Conservation (phyloP, 1,140 invertebrate species). For the Cydia pomonella region DNA sequence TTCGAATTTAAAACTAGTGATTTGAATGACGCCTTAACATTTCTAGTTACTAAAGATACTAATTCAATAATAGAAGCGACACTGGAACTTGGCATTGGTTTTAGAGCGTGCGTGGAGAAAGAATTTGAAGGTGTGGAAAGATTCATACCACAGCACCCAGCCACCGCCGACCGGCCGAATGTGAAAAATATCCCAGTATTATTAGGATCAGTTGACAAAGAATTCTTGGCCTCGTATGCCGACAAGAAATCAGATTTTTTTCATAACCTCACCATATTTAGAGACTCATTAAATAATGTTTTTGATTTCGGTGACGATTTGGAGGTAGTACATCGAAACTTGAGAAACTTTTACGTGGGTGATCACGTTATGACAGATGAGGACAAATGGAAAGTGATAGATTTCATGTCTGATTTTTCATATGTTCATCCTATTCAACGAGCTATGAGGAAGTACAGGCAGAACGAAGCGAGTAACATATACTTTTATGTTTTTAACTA, state of each 20-base stretch:
- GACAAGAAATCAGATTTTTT: background rate
- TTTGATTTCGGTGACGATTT: slow-evolving; percentile 17
- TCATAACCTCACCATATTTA: background rate
- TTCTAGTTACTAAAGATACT: slow-evolving; percentile 33
- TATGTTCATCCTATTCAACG: slow-evolving; percentile 24
- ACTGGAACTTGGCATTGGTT: slow-evolving; percentile 20
- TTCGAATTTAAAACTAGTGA: slow-evolving; percentile 38
- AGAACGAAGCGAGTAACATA: slow-evolving; percentile 10
- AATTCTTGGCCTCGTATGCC: background rate
- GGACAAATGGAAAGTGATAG: background rate
- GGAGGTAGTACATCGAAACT: background rate
- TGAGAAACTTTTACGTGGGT: slow-evolving; percentile 32
- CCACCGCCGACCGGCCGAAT: slow-evolving; percentile 18
- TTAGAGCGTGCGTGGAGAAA: slow-evolving; percentile 40
- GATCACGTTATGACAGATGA: slow-evolving; percentile 1
- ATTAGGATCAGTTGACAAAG: slow-evolving; percentile 34
- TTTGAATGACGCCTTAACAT: slow-evolving; percentile 39
- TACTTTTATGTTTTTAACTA: slow-evolving; percentile 18
- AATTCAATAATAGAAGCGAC: slow-evolving; percentile 37
- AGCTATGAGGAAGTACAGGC: slow-evolving; percentile 11
- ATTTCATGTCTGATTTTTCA: slow-evolving; percentile 19
- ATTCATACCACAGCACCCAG: slow-evolving; percentile 36
- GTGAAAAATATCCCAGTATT: slow-evolving; percentile 35
- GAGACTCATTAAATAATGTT: background rate
- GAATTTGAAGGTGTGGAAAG: slow-evolving; percentile 38